Base-by-base conservation (phyloP, 2,888 invertebrate species). In the Hyposoter didymator region DNA sequence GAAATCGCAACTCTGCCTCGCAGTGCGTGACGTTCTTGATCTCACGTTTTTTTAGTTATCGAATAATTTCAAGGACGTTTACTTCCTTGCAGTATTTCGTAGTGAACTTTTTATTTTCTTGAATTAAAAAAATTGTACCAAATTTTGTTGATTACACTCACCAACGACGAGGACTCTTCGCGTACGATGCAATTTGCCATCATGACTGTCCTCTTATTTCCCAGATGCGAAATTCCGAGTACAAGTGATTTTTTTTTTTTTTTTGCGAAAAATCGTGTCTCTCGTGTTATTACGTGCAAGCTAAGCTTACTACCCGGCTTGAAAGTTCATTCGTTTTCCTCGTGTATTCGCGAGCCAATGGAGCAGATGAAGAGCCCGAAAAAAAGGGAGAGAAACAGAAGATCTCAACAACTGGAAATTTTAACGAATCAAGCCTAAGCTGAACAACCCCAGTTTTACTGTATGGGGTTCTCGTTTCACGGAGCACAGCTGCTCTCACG, bases 401-500 rank as follows among this genome's bases (percentile, higher is more conserved):
- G 72, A 47, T 70, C 49, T 64, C 69, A 75, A 70, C 52, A 80
- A 66, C 64, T 64, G 72, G 70, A 69, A 66, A 78, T 64, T 83
- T 81, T 85, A 86, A 87, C 85, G 83, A 84, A 69, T 82, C 59
- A 66, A 59, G 64, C 43, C 70, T 78, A 74, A 82, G 55, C 66
- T 47, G 67, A 67, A 67, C 59, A 47, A 69, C 49, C 62, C 76
- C 19, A 32, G n/a, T 28, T 35, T 55, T 73, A 52, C 43, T 72
- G 59, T 76, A 47, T 43, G 76, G 80, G 64, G 79, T 69, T 52
- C 79, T 84, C 69, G 69, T 72, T 80, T 62, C 69, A 82, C 79
- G 70, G 70, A 84, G 62, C 78, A 74, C 78, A 90, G 89, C 89
- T 89, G 89, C 64, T 74, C 84, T 88, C 89, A 88, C 90, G 90